These are phyloP conservation scores for Sinocyclocheilus rhinocerous DNA, from an alignment of 2,113 vertebrate species.

Conservation along the genomic window DNA sequence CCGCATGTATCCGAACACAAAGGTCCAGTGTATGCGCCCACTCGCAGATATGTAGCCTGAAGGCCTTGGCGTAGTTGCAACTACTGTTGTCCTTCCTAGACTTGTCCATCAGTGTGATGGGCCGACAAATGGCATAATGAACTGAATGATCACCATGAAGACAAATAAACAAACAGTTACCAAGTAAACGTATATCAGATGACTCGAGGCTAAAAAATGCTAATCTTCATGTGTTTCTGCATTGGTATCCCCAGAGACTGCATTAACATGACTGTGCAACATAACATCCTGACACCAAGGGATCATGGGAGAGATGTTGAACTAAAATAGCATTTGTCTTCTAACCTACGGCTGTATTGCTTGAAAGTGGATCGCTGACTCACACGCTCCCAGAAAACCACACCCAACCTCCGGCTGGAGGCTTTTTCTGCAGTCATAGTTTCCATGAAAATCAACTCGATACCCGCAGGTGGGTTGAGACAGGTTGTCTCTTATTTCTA, in stretches of 20 bases:
- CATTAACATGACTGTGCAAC: neutral
- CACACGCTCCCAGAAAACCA: constrained; percentile 7
- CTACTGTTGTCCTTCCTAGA: neutral
- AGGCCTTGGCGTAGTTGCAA: constrained; percentile 20
- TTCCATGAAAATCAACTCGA: neutral
- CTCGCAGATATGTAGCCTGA: constrained; percentile 37
- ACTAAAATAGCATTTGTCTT: constrained; percentile 7
- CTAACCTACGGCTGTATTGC: neutral
- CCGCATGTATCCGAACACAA: constrained; percentile 55
- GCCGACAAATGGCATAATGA: neutral
- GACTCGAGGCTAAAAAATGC: neutral
- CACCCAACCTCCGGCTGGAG: constrained; percentile 13
- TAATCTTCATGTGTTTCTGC: neutral
- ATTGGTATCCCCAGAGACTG: neutral
- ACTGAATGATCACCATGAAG: constrained; percentile 7
- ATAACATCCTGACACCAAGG: neutral
- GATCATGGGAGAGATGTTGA: neutral
- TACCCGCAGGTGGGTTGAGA: neutral
- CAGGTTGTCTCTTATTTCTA: neutral
- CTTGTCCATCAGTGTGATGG: constrained; percentile 16
- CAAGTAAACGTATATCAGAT: neutral
- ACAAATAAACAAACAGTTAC: constrained; percentile 13
- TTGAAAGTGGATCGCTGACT: constrained; percentile 18
- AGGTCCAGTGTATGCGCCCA: constrained; percentile 53
- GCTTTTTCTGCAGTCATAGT: constrained; percentile 7